Evolutionary conservation across 2,797 vertebrate species (phyloP).

Genomic region (Chromis chromis): DNA sequence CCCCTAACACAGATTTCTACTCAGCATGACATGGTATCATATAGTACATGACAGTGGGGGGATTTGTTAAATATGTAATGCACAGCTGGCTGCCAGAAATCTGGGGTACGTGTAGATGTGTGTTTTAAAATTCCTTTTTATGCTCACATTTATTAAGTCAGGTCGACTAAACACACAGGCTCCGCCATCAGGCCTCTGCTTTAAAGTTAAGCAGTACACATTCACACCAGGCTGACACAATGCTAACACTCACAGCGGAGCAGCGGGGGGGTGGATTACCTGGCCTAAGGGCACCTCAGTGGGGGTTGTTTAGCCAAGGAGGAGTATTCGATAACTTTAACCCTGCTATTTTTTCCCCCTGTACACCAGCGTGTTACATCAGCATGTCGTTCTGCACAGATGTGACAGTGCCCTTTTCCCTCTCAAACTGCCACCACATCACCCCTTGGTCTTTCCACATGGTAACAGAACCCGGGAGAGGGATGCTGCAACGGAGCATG

Average conservation of each 20-base stretch:
- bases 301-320: not conserved
- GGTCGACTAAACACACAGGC: slow-evolving; percentile 4
- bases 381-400: slow-evolving; percentile 43
- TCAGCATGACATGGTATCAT: slow-evolving; percentile 43
- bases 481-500: slow-evolving; percentile 51
- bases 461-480: slow-evolving; percentile 60
- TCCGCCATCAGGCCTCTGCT: not conserved
- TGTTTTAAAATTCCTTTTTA: not conserved
- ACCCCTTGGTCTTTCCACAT: slow-evolving; percentile 50
- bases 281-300: slow-evolving; percentile 26
- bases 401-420: slow-evolving; percentile 44
- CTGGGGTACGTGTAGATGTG: slow-evolving; percentile 12
- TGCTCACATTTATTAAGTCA: slow-evolving; percentile 5
- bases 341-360: slow-evolving; percentile 14
- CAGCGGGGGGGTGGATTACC: slow-evolving; percentile 5
- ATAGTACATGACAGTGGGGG: slow-evolving; percentile 33
- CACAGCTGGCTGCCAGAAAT: slow-evolving; percentile 32
- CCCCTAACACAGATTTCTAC: no score
- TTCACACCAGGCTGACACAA: slow-evolving; percentile 16
- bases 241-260: slow-evolving; percentile 15
- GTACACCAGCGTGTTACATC: slow-evolving; percentile 27
- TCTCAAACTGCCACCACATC: slow-evolving; percentile 42
- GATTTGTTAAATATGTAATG: slow-evolving; percentile 45
- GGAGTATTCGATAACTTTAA: slow-evolving; percentile 26
- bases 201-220: slow-evolving; percentile 12